Conservation (phyloP, 2,888 invertebrate species). For the Synergus umbraculus region DNA sequence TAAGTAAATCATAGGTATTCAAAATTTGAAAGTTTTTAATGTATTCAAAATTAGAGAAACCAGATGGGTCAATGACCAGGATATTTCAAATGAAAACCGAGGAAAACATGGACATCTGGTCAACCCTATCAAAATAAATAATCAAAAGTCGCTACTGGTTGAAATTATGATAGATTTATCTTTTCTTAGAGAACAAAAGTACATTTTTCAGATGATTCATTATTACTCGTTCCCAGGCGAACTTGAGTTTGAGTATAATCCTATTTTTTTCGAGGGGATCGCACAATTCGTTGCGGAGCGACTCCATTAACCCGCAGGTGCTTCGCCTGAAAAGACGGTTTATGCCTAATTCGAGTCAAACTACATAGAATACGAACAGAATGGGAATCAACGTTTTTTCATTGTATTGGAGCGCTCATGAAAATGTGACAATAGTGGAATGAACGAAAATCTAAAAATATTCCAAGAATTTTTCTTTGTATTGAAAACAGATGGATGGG, state of each 20-base stretch:
- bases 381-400: neutral
- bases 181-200: too few relatives aligned
- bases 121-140: too few relatives aligned
- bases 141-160: too few relatives aligned
- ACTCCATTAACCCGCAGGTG: conserved; percentile 19
- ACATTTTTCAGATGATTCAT: neutral
- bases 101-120: too few relatives aligned
- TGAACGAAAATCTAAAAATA: neutral
- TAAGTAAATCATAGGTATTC: too few relatives aligned
- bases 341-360: conserved; percentile 6
- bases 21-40: too few relatives aligned
- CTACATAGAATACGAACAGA: neutral
- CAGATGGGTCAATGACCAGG: too few relatives aligned
- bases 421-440: neutral
- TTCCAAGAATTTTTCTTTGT: conserved; percentile 3
- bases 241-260: neutral
- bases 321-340: conserved; percentile 15
- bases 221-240: neutral
- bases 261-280: conserved; percentile 4
- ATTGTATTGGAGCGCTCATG: neutral
- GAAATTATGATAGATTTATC: too few relatives aligned
- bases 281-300: conserved; percentile 15
- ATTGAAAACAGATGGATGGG: neutral
- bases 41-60: too few relatives aligned
- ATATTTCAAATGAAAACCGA: too few relatives aligned